phyloP scores from a whole-genome alignment of 1,140 invertebrate species.

The Nylanderia fulva region DNA sequence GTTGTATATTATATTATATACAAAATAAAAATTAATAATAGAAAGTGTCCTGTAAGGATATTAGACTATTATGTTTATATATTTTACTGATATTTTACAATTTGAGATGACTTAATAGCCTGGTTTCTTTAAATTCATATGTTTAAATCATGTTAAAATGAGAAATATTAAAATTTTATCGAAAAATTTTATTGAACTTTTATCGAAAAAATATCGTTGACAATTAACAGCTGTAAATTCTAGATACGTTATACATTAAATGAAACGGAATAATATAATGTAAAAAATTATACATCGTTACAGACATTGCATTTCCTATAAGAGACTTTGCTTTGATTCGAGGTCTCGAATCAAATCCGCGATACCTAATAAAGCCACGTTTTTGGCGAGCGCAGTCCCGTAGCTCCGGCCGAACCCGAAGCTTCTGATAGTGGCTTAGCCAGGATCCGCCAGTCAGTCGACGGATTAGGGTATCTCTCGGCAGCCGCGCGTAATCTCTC shows the following conservation, averaged over 20 bases:
- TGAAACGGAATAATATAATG: background rate
- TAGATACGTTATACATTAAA: background rate
- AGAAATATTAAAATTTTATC: no score
- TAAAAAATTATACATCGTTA: background rate
- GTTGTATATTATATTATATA: no score
- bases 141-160: no score
- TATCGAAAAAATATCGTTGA: no score
- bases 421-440: conserved; percentile 72
- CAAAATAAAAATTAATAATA: no score
- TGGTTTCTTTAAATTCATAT: no score
- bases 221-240: background rate
- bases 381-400: conserved; percentile 29
- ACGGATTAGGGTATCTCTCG: conserved; percentile 73
- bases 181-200: no score
- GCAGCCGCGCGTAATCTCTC: conserved; percentile 58
- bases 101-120: no score
- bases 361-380: conserved; percentile 57
- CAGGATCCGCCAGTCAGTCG: conserved; percentile 73
- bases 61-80: no score
- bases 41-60: no score
- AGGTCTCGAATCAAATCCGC: conserved; percentile 39
- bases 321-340: conserved; percentile 13
- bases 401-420: conserved; percentile 58
- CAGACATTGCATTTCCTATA: background rate
- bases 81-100: no score